Conservation (phyloP, 2,113 vertebrate genomes). For the Passer domesticus region DNA sequence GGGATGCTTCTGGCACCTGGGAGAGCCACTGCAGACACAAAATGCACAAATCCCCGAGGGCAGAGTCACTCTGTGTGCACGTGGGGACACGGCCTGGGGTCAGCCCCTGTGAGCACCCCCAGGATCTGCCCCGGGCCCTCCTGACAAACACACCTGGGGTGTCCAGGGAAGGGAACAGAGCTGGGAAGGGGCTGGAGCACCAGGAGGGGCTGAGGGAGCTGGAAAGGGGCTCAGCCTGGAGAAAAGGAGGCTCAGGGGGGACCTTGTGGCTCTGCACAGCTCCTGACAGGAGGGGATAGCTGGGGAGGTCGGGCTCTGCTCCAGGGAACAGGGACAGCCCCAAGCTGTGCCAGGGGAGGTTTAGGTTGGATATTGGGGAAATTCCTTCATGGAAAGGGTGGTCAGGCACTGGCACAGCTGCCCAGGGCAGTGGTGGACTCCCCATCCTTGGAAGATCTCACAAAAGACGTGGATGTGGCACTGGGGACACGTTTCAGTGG, state of each 20-base stretch:
- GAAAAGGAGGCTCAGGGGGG: not conserved
- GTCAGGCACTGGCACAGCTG: not conserved
- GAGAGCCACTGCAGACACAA: not conserved
- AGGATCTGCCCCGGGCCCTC: no score
- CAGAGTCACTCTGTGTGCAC: not conserved
- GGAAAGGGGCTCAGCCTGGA: not conserved
- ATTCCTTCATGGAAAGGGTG: rapidly evolving
- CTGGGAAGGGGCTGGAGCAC: not conserved
- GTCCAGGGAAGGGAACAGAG: not conserved
- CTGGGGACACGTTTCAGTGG: not conserved
- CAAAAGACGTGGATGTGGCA: not conserved
- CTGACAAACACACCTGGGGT: rapidly evolving
- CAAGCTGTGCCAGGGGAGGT: rapidly evolving
- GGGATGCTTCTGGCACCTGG: not conserved
- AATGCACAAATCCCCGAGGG: not conserved
- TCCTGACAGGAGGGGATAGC: not conserved
- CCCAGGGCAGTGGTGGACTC: not conserved
- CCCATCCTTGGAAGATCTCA: no score
- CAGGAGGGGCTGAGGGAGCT: not conserved
- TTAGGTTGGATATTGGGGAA: not conserved
- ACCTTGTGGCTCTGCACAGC: not conserved
- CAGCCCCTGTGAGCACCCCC: not conserved
- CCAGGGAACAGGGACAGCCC: not conserved
- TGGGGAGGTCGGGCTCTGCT: rapidly evolving
- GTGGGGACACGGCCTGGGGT: not conserved